phyloP scores from a whole-genome alignment of 2,797 vertebrate species.

The Forpus xanthops region DNA sequence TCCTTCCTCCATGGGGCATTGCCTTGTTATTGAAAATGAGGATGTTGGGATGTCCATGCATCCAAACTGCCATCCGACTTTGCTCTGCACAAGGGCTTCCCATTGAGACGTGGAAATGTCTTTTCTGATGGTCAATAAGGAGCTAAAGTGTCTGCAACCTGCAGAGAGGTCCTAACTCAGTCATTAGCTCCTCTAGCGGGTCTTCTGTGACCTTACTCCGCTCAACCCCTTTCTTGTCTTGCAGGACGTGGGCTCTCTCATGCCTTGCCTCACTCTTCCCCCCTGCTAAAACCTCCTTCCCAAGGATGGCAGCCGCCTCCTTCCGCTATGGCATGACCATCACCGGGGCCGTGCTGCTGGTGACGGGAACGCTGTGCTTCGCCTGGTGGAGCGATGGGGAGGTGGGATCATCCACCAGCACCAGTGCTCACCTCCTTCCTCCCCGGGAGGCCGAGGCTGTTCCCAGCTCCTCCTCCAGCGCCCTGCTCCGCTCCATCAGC shows the following conservation, averaged over 20 bases:
- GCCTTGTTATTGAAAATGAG: background rate
- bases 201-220: rapidly evolving
- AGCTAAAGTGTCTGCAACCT: background rate
- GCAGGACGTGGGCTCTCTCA: background rate
- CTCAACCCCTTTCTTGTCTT: background rate
- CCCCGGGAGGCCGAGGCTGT: background rate
- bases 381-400: slow-evolving; percentile 75
- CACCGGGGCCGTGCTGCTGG: slow-evolving; percentile 64
- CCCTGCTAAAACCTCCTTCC: background rate
- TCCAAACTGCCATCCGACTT: background rate
- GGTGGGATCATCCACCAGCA: background rate
- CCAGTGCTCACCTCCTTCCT: background rate
- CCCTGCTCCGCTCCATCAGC: slow-evolving; percentile 70
- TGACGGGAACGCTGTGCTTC: slow-evolving; percentile 72
- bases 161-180: background rate
- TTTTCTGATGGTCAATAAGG: background rate
- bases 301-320: slow-evolving; percentile 32
- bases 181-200: background rate
- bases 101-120: background rate
- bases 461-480: slow-evolving; percentile 31
- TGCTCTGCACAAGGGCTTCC: background rate
- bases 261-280: background rate
- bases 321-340: slow-evolving; percentile 66
- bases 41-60: background rate
- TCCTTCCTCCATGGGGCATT: background rate